Percentiles rank a stretch among this genome's conserved stretches.
Conservation (phyloP, 1,140 invertebrate genomes). For the Rhagoletis pomonella region DNA sequence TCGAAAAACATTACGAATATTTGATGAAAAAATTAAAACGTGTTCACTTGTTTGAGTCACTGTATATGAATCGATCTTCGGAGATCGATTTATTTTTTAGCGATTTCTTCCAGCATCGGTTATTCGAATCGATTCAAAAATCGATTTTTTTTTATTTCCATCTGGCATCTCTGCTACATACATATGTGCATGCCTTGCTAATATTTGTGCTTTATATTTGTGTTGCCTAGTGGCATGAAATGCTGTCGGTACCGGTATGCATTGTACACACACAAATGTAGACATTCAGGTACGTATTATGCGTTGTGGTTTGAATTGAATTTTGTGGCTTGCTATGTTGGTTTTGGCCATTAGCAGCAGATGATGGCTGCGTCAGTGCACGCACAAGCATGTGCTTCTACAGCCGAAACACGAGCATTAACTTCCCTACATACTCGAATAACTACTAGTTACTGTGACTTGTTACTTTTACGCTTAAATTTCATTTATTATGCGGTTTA, state of each 20-base stretch:
- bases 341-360: slow-evolving; percentile 4
- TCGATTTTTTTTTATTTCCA: too few species aligned
- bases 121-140: too few species aligned
- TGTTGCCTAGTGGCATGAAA: too few species aligned
- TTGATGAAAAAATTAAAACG: too few species aligned
- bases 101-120: too few species aligned
- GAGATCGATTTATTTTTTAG: too few species aligned
- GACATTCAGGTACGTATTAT: background rate
- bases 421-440: background rate
- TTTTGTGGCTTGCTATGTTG: slow-evolving; percentile 22
- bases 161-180: too few species aligned
- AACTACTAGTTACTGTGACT: background rate
- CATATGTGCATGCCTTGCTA: too few species aligned
- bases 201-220: too few species aligned
- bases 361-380: background rate
- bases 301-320: background rate
- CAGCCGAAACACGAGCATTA: background rate
- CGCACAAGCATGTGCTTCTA: background rate
- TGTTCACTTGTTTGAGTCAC: too few species aligned
- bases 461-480: background rate
- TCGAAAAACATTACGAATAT: too few species aligned
- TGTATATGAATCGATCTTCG: too few species aligned
- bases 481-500: background rate
- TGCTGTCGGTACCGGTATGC: background rate
- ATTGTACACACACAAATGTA: background rate